These are phyloP conservation scores for Halesus radiatus DNA, from an alignment of 1,140 invertebrate genomes.

Conservation along the genomic window DNA sequence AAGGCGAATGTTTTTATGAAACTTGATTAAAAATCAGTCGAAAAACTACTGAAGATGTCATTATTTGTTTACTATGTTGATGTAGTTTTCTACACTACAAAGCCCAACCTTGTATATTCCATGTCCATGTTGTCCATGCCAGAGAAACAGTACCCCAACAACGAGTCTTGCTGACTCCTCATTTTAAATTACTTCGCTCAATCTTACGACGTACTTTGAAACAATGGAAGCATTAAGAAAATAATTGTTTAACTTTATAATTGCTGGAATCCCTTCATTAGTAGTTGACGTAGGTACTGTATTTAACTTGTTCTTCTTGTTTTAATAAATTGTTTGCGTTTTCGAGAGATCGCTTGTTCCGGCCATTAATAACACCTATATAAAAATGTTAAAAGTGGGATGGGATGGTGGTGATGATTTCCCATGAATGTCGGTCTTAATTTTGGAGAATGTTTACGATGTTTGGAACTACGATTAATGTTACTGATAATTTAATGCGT, in stretches of 20 bases:
- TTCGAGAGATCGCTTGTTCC: not conserved
- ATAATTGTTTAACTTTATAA: conserved; percentile 39
- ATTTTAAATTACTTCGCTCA: conserved; percentile 37
- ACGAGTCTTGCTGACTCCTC: conserved; percentile 11
- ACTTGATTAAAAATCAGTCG: too few relatives aligned
- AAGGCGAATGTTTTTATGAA: too few relatives aligned
- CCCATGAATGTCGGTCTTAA: not conserved
- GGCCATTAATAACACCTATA: not conserved
- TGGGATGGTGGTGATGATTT: not conserved
- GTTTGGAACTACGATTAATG: not conserved
- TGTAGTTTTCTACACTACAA: too few relatives aligned
- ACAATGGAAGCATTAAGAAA: conserved; percentile 40
- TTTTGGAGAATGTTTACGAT: not conserved
- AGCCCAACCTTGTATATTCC: too few relatives aligned
- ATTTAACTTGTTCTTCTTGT: not conserved
- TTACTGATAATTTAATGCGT: not conserved
- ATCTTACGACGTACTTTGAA: conserved; percentile 15
- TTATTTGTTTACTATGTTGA: too few relatives aligned
- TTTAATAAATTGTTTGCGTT: conserved; percentile 20
- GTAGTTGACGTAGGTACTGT: not conserved
- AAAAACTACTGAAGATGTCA: too few relatives aligned
- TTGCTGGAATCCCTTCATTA: conserved; percentile 21
- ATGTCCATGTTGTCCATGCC: too few relatives aligned
- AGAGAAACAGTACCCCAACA: too few relatives aligned
- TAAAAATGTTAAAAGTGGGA: too few relatives aligned